These are phyloP conservation scores for Aphidius gifuensis DNA, from an alignment of 1,140 invertebrate species.

Conservation along the genomic window DNA sequence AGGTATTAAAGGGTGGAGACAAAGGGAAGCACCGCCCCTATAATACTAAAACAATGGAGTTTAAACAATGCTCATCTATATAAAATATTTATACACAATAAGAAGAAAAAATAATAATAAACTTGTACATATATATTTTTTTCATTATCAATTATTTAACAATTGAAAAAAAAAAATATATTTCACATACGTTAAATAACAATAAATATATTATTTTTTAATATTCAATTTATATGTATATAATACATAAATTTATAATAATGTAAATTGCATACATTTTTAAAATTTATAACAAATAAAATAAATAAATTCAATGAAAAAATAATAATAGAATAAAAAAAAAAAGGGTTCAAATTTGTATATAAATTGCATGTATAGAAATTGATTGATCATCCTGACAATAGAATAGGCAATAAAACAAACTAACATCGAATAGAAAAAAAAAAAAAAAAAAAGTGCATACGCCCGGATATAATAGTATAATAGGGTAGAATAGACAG, in stretches of 20 bases:
- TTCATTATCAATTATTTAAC: too few relatives aligned
- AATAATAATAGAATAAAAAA: neutral
- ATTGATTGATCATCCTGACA: conserved; percentile 10
- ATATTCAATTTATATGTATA: too few relatives aligned
- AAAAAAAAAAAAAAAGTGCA: conserved; percentile 14
- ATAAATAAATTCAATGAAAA: too few relatives aligned
- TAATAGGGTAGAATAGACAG: conserved; percentile 1
- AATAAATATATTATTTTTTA: too few relatives aligned
- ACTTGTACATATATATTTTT: too few relatives aligned
- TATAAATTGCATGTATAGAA: conserved; percentile 5
- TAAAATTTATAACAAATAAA: too few relatives aligned
- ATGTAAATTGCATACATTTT: too few relatives aligned
- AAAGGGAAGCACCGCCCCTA: conserved; percentile 54
- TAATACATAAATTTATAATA: too few relatives aligned
- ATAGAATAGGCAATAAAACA: neutral
- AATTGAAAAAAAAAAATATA: too few relatives aligned
- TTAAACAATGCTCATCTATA: conserved; percentile 34
- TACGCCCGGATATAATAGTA: conserved; percentile 1
- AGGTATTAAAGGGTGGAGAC: conserved; percentile 54
- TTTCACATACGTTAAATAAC: too few relatives aligned
- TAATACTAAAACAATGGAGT: conserved; percentile 54
- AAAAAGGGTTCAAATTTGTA: neutral
- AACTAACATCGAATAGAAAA: neutral
- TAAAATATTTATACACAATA: neutral
- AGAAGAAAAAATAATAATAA: too few relatives aligned